Base-by-base conservation (phyloP, 2,113 vertebrate genomes). In the Neoarius graeffei region DNA sequence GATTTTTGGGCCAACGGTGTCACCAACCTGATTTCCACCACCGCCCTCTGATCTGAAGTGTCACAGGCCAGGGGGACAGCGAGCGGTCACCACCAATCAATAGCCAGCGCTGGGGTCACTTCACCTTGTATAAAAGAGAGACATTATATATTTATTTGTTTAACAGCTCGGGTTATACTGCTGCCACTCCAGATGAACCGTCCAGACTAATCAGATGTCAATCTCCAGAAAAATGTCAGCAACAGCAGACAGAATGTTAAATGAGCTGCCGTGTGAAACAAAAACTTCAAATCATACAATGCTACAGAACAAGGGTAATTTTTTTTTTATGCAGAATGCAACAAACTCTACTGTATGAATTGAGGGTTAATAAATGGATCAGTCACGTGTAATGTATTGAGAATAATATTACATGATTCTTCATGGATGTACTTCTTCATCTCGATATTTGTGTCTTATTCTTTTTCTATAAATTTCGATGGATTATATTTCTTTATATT, bases 101-200 rank as follows among this genome's bases (percentile, higher is more conserved):
- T 96, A 96, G 95, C 93, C 93, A 89, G 93, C 93, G 88, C 93
- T 94, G 96, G 95, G 94, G 97, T 97, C 96, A 97, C 94, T 96
- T 95, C 94, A 89, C 96, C 94, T 88, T 89, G 85, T 89, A 89
- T 86, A 76, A 93, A 92, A 89, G 88, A 91, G 81, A 81, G 83
- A 76, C 88, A 92, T 92, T 90, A 91, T 83, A 90, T 91, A 93
- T 94, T 91, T 93, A 92, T 94, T 92, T 91, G 81, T 88, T 96
- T 95, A 95, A 95, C 96, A 96, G 95, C 95, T 93, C 92, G 92
- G 90, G 95, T 96, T 93, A 95, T 96, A 95, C 96, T 96, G 76
- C 94, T 96, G 95, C 96, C 95, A 96, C 93, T 96, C 94, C 76
- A 94, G 95, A 96, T 96, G 95, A 96, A 95, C 94, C 93, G 42